Evolutionary conservation across 1,140 invertebrate species (phyloP), one percentile per base, ranked within the genome.

Genomic region (Lycorma delicatula): DNA sequence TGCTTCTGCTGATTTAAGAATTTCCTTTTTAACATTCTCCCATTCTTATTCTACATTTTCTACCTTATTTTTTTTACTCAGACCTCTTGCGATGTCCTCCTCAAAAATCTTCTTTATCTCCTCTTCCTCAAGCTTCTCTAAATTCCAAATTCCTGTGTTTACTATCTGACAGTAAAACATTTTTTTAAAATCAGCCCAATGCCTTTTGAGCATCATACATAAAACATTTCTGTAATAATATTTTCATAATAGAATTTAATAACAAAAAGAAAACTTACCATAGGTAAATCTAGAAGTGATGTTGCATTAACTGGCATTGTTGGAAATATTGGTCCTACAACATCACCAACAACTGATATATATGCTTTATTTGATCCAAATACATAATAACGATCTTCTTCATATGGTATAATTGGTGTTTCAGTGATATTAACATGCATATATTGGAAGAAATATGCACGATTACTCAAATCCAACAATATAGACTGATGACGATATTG

Each of bases 381-480:
- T n/a, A 98, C 86, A 70, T 94, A 98, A 69, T 93, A 91, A 62
- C 93, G 84, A 63, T 90, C 83, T 63, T 87, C 81, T 58, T 91
- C 84, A 66, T 95, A 93, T 0, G 93, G 88, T 54, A 94, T 90
- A 54, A 92, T 81, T 1, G 92, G 93, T 1, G 86, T 89, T 68
- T 93, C 89, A 0, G 93, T 95, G 3, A 97, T 83, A 68, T 93
- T 93, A 0, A 97, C 88, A 72, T 97, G 92, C 80, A 97, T 84
- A 68, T 96, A 94, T 65, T 96, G 93, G 69, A 96, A 87, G 2
- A 93, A 83, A 67, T 92, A 94, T 6, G 90, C 91, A 12, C 90
- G 82, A 70, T 89, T 95, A 54, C 90, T 94, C 9, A 98, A 75
- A 77, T 97, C 94, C 0, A 98, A 73, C 0, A 98, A 72, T 7